Base-by-base conservation (phyloP, 2,888 invertebrate genomes). In the Chloroclystis v-ata region DNA sequence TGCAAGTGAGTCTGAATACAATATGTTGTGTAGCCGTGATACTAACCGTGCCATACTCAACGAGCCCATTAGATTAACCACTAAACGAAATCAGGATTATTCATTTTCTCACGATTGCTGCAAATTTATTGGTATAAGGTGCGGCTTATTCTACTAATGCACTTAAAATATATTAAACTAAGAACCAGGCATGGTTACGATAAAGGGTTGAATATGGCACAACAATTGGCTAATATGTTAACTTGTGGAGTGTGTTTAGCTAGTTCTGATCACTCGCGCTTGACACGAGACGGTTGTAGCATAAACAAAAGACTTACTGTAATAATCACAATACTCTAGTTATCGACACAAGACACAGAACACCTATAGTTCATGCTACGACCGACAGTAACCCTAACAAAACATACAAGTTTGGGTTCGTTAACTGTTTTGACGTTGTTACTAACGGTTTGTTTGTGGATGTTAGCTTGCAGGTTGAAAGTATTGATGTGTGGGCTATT, bases 1-100 rank as follows among this genome's bases (percentile, higher is more conserved):
- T 80, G 65, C 86, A 87, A 86, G 86, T 87, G 86, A 87, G 86
- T 87, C 63, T 56, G 59, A 66, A 75, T 74, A 63, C 52, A 63
- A 67, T 62, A 68, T 65, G 57, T 56, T 67, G 66, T 65, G 60
- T 61, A 40, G 53, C n/a, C 14, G 51, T 30, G 41, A 43, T 44
- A 47, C 47, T 57, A 29, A 56, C 47, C 59, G 69, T 73, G 78
- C 67, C 67, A 52, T 60, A 68, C 72, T 66, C 72, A 74, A 71
- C 60, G 24, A 40, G 26, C 1, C 7, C 10, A 28, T 11, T 6
- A 9, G 11, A 11, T 29, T n/a, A n/a, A n/a, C n/a, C n/a, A n/a
- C n/a, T n/a, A n/a, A n/a, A n/a, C n/a, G n/a, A n/a, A n/a, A n/a
- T n/a, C n/a, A n/a, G n/a, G n/a, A n/a, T n/a, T n/a, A n/a, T n/a